Evolutionary conservation across 2,797 vertebrate genomes (phyloP), one percentile per base, ranked within the genome.

Genomic region (Danio choprae): DNA sequence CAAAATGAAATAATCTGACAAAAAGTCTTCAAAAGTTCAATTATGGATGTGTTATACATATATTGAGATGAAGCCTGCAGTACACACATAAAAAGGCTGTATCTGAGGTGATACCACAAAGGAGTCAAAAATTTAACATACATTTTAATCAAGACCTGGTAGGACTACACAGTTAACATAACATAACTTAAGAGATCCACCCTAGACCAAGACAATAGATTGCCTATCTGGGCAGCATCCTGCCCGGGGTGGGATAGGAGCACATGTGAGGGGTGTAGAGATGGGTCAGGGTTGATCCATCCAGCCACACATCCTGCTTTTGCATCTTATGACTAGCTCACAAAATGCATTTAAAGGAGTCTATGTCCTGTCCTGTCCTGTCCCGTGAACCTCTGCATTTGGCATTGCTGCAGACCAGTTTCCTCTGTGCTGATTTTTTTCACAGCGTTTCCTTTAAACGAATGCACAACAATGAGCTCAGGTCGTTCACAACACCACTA

Each of bases 191-290:
- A 29, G 15, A 76, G 51, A 53, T 58, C 65, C 75, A 2, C 62
- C 77, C 76, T 18, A 53, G 78, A 84, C 73, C 68, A 58, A 80
- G 68, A 88, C 88, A 89, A 88, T 48, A 78, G 79, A 81, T 84
- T 81, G 62, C 82, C 1, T 89, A 88, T 85, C 70, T 74, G 81
- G 77, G 72, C 5, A 80, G 80, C 71, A 82, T 51, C 79, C 79
- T 81, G 78, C 73, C 58, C 59, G 15, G 18, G 58, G n/a, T 72
- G 83, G 73, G 40, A 77, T 40, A 69, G 29, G 59, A 75, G n/a
- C 69, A 74, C 18, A 65, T 59, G 22, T n/a, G 8, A 43, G 78
- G 72, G 51, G 60, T 20, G 65, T 58, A 43, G 81, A 85, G 88
- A 91, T 83, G 82, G 87, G 80, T 82, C 83, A 86, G 70, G 81